These are phyloP conservation scores for Gryon sp. DNA, from an alignment of 1,140 invertebrate species.

Conservation along the genomic window DNA sequence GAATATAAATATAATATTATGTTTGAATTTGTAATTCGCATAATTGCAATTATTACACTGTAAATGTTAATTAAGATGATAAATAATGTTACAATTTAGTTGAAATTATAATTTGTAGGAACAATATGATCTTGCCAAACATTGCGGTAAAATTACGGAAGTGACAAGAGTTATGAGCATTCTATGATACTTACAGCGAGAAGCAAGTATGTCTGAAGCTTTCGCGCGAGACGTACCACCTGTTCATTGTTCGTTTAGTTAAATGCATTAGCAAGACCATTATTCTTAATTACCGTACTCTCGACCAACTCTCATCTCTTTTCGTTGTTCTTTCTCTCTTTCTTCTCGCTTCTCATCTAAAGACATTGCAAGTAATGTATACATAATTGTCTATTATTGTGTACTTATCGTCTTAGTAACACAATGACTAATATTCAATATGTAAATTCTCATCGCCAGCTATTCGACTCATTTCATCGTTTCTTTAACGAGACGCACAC, in stretches of 20 bases:
- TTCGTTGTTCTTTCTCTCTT: slow-evolving; percentile 9
- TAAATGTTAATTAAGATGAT: slow-evolving; percentile 35
- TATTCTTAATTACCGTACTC: slow-evolving; percentile 72
- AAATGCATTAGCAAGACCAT: slow-evolving; percentile 71
- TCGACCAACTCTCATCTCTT: slow-evolving; percentile 21
- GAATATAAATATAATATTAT: too few species aligned
- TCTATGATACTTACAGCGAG: slow-evolving; percentile 44
- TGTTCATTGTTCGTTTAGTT: slow-evolving; percentile 73
- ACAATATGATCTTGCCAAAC: slow-evolving; percentile 49
- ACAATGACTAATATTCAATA: slow-evolving; percentile 33
- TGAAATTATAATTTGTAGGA: slow-evolving; percentile 35
- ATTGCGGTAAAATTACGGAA: slow-evolving; percentile 47
- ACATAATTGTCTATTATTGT: slow-evolving; percentile 42
- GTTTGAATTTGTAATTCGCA: too few species aligned
- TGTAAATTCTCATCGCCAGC: slow-evolving; percentile 24
- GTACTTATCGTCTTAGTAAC: slow-evolving; percentile 14
- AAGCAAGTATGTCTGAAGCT: slow-evolving; percentile 36
- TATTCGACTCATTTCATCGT: slow-evolving; percentile 15
- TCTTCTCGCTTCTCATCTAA: slow-evolving; percentile 11
- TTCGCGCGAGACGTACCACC: slow-evolving; percentile 52
- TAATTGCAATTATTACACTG: slow-evolving; percentile 6
- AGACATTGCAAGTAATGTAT: slow-evolving; percentile 19
- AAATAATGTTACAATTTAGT: slow-evolving; percentile 26
- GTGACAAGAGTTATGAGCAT: slow-evolving; percentile 53
- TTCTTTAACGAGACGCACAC: slow-evolving; percentile 17